These are phyloP conservation scores for Pelodiscus sinensis DNA, from an alignment of 2,113 vertebrate species.

Conservation along the genomic window DNA sequence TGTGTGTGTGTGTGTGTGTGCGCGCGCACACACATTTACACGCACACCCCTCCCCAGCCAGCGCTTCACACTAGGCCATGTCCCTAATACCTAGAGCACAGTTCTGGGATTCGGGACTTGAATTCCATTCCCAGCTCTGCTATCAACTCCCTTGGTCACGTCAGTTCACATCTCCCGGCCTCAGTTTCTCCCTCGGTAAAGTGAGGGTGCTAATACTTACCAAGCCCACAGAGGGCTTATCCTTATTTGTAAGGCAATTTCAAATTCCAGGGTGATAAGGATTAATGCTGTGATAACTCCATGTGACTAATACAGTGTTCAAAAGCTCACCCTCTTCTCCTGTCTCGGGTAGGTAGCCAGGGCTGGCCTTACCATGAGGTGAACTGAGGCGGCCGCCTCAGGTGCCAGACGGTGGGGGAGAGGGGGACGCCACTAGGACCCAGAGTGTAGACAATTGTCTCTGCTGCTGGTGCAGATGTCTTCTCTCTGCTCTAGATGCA, in stretches of 20 bases:
- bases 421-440: no score
- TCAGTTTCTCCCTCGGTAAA: not conserved
- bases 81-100: not conserved
- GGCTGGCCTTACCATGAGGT: no score
- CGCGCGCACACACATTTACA: no score
- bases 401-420: no score
- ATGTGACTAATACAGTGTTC: rapidly evolving
- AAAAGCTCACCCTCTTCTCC: rapidly evolving
- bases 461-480: no score
- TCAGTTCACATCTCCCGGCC: not conserved
- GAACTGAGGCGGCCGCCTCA: no score
- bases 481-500: no score
- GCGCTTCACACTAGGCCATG: rapidly evolving
- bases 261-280: not conserved
- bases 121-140: not conserved
- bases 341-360: rapidly evolving
- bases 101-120: not conserved
- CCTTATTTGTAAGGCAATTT: not conserved
- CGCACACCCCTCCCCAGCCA: no score
- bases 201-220: not conserved
- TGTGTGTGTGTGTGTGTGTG: no score
- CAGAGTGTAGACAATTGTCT: no score
- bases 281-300: rapidly evolving
- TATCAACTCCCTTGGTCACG: not conserved
- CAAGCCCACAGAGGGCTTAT: not conserved